These are phyloP conservation scores for Chrysemys picta DNA, from an alignment of 2,113 vertebrate species.

Conservation along the genomic window DNA sequence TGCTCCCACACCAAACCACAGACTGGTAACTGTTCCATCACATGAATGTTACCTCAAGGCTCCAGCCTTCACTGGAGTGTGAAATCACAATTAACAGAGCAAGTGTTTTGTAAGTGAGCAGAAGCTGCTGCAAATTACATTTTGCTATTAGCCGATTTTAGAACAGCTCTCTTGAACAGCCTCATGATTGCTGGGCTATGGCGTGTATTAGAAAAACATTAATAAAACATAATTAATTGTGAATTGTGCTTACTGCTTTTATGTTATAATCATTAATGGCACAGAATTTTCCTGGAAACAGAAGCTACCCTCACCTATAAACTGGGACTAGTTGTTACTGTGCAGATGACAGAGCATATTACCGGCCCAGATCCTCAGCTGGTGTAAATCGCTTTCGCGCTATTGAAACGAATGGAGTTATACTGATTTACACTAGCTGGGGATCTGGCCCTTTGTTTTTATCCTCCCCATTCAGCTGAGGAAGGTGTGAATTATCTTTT, in stretches of 20 bases:
- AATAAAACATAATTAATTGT: slow-evolving; percentile 79
- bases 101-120: slow-evolving; percentile 80
- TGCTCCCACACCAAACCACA: neutral
- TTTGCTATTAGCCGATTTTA: slow-evolving; percentile 77
- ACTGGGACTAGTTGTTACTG: neutral
- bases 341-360: neutral
- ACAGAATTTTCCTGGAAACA: slow-evolving; percentile 52
- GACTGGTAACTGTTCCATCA: slow-evolving; percentile 54
- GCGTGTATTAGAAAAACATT: slow-evolving; percentile 72
- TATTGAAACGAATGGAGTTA: neutral
- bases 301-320: slow-evolving; percentile 36
- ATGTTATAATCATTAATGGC: slow-evolving; percentile 57
- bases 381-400: neutral
- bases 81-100: slow-evolving; percentile 84
- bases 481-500: neutral
- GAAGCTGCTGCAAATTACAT: slow-evolving; percentile 78
- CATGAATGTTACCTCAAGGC: slow-evolving; percentile 68
- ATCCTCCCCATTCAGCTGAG: neutral
- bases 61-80: slow-evolving; percentile 68
- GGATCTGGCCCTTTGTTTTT: neutral
- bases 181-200: slow-evolving; percentile 74
- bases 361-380: neutral
- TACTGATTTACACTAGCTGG: neutral
- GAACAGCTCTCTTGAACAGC: slow-evolving; percentile 63
- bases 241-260: slow-evolving; percentile 59